phyloP scores from a whole-genome alignment of 2,113 vertebrate genomes.

The Eulacestoma nigropectus region DNA sequence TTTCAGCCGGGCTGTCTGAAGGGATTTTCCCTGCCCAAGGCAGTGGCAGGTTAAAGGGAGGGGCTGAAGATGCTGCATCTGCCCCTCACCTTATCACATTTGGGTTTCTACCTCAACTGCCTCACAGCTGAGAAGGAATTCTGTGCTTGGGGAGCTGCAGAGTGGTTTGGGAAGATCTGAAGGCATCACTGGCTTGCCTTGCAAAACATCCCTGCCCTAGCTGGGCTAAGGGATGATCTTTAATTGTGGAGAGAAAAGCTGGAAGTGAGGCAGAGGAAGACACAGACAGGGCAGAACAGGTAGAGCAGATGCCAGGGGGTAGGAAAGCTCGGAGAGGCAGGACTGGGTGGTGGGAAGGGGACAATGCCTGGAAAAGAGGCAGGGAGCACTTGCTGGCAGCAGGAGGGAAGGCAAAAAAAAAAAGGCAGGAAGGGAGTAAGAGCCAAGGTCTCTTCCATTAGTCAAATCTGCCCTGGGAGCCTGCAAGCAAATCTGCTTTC shows the following conservation, averaged over 20 bases:
- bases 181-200: background rate
- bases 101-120: background rate
- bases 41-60: background rate
- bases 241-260: background rate
- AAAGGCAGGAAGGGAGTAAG: conserved; percentile 8
- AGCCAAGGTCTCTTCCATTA: conserved; percentile 62
- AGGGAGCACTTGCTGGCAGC: background rate
- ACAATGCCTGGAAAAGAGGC: background rate
- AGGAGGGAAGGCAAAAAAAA: background rate
- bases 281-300: background rate
- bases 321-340: background rate
- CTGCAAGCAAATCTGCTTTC: conserved; percentile 64
- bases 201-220: background rate
- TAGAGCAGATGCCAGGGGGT: background rate
- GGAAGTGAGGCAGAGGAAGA: background rate
- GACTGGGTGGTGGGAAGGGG: background rate
- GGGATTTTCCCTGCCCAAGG: background rate
- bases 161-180: background rate
- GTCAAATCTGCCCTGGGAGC: conserved; percentile 56
- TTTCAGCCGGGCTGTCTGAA: background rate
- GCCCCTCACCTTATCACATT: background rate
- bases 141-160: background rate
- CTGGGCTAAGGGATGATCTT: background rate
- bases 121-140: background rate
- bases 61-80: background rate